Evolutionary conservation across 1,140 invertebrate genomes (phyloP), one percentile per base, ranked within the genome.

Genomic region (Cyclina sinensis): DNA sequence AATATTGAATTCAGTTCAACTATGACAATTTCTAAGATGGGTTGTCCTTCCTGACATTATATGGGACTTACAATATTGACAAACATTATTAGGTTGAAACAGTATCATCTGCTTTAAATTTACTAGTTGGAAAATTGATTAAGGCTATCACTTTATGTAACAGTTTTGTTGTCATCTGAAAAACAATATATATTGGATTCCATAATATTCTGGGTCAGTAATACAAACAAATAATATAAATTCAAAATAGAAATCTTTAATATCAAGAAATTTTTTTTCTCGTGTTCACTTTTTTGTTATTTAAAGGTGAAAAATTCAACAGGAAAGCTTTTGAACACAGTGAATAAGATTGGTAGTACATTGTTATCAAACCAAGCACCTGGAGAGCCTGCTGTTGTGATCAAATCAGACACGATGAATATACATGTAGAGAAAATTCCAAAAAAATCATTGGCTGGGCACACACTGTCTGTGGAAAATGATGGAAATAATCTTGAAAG

Each of bases 271-370:
- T 21, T 21, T 27, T n/a, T 24, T 30, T 73, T 18, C 2, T 2
- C 35, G 32, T 7, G 18, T 73, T 73, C 39, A 78, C 14, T 18
- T 12, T n/a, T n/a, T n/a, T n/a, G 3, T 37, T 16, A 43, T 82
- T 35, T 73, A 0, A 18, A 85, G 84, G 9, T 78, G n/a, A 86
- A 86, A 68, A 39, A 62, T 11, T 24, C 43, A n/a, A 30, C 84
- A 43, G 39, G 54, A 2, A 57, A 65, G n/a, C 73, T 86, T 30
- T 48, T 86, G 0, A 68, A 48, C 2, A 74, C 70, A 32, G 27
- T 86, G 12, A 51, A 65, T 32, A 78, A 74, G 21, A 43, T 86
- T 9, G 57, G 70, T 32, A 48, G 30, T n/a, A 78, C 54, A 1
- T 27, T 86, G 18, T 27, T 86, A 2, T 39, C 70, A 3, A 27